A percentile compares a stretch with the other conserved stretches of the same genome.
These are phyloP conservation scores for Orcinus orca DNA, from an alignment of 2,113 vertebrate genomes.

Conservation along the genomic window DNA sequence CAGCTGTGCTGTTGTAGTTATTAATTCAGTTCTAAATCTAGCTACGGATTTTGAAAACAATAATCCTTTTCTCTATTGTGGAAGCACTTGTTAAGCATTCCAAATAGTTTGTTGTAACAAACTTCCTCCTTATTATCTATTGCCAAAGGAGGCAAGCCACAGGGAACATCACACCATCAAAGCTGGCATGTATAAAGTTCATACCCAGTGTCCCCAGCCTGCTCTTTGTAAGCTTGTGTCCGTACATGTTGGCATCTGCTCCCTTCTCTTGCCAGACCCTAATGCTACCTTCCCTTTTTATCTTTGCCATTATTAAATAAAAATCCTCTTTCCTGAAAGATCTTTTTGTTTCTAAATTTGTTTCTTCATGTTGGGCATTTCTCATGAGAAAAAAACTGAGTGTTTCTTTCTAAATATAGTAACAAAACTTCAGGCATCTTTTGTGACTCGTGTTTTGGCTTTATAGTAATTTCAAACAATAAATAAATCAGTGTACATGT, in stretches of 20 bases:
- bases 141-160: not conserved
- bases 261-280: not conserved
- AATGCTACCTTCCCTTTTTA: not conserved
- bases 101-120: not conserved
- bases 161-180: not conserved
- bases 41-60: slow-evolving; percentile 28
- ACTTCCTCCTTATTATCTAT: slow-evolving; percentile 31
- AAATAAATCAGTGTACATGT: not conserved
- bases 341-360: slow-evolving; percentile 20
- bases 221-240: slow-evolving; percentile 19
- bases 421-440: not conserved
- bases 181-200: slow-evolving; percentile 45
- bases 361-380: slow-evolving; percentile 34
- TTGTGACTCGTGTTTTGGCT: not conserved
- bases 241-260: slow-evolving; percentile 21
- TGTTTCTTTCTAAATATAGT: not conserved
- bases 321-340: slow-evolving; percentile 37
- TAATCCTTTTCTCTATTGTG: not conserved
- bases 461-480: slow-evolving; percentile 15
- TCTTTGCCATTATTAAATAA: slow-evolving; percentile 51
- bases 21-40: slow-evolving; percentile 11
- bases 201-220: not conserved
- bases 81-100: not conserved
- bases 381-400: not conserved
- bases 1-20: not conserved